Conservation (phyloP, 2,888 invertebrate genomes). For the Caenorhabditis sp. region DNA sequence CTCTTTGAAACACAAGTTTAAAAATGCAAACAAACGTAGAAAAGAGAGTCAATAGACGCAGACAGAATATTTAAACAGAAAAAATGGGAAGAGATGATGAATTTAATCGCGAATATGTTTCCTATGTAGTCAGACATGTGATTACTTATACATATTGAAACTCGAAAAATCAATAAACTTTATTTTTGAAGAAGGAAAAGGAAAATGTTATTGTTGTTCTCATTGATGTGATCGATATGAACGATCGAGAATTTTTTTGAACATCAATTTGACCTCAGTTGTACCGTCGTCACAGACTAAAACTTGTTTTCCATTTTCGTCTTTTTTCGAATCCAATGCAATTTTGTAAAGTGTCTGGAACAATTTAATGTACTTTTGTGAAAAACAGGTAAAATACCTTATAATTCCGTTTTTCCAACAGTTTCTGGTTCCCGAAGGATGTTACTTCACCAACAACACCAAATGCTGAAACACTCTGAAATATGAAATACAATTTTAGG, state of each 20-base stretch:
- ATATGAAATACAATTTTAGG: no score
- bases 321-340: constrained; percentile 16
- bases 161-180: no score
- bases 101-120: not conserved
- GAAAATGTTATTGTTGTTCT: no score
- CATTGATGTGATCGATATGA: no score
- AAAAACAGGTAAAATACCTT: no score
- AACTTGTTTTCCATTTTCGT: constrained; percentile 20
- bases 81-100: not conserved
- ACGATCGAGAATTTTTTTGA: no score
- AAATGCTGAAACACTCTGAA: constrained; percentile 18
- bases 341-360: constrained; percentile 23
- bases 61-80: not conserved
- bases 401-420: constrained; percentile 20
- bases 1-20: not conserved
- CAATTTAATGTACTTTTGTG: not conserved
- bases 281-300: constrained; percentile 35
- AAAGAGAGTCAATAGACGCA: not conserved
- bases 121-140: not conserved
- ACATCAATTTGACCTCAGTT: constrained; percentile 29
- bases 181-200: no score
- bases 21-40: not conserved
- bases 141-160: not conserved
- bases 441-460: constrained; percentile 36
- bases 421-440: constrained; percentile 26